Conservation (phyloP, 2,113 vertebrate species). For the zebrafish (Danio rerio) region DNA sequence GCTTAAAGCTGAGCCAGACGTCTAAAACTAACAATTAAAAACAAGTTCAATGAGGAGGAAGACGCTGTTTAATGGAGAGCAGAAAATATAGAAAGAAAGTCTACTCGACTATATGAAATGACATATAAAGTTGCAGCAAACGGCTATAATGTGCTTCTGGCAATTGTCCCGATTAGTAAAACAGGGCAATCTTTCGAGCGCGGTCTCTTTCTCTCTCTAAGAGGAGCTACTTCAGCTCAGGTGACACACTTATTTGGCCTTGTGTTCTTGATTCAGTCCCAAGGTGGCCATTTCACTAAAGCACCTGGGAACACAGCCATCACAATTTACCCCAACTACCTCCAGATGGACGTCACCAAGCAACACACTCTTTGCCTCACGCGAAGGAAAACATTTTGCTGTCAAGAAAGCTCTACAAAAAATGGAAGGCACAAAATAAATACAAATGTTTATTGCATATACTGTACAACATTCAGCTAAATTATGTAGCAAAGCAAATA, state of each 20-base stretch:
- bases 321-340: background rate
- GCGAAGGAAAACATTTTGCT: background rate
- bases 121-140: constrained; percentile 28
- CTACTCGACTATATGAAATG: background rate
- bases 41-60: constrained; percentile 9
- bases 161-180: background rate
- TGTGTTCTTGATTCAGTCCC: constrained; percentile 2
- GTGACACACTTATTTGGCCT: constrained; percentile 10
- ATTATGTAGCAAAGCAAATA: too few relatives aligned
- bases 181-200: background rate
- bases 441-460: background rate
- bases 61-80: background rate
- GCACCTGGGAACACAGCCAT: constrained; percentile 15
- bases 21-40: constrained; percentile 29
- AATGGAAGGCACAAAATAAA: background rate
- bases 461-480: background rate
- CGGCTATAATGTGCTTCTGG: constrained; percentile 16
- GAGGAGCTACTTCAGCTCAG: constrained; percentile 2
- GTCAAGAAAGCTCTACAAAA: background rate
- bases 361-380: background rate
- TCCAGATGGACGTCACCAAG: constrained; percentile 14
- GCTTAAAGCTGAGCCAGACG: background rate
- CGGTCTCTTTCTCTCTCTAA: background rate
- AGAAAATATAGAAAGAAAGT: background rate
- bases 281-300: constrained; percentile 21